Base-by-base conservation (phyloP, 2,888 invertebrate genomes). In the Strigamia transsilvanica region DNA sequence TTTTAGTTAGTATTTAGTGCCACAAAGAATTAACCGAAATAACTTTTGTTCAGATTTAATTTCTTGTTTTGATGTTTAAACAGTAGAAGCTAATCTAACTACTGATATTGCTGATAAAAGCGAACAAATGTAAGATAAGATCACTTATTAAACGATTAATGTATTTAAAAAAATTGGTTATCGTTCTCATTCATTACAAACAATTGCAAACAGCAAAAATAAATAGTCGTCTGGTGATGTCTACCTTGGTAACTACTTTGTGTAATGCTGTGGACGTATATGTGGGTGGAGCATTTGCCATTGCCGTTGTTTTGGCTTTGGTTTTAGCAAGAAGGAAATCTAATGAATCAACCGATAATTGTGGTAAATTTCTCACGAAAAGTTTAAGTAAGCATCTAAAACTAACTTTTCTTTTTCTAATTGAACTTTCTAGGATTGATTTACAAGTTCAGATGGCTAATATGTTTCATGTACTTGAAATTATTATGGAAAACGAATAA, bases 401-500 rank as follows among this genome's bases (percentile, higher is more conserved):
- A 38, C 6, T 38, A 4, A 38, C 12, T 23, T 66, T 66, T 66
- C 10, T 23, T 21, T 10, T 66, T 66, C 2, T 23, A 66, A 21
- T 3, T 78, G 78, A n/a, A n/a, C 10, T 6, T 27, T 32, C 12
- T 41, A 32, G 78, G 78, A 32, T 41, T 41, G 34, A 12, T 10
- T 18, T 41, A 78, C 32, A 78, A 6, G 32, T n/a, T 32, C 12
- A 78, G 34, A 78, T 78, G 78, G 78, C 34, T 78, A 27, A 12
- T 78, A n/a, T 23, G 32, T 78, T 78, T 34, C 38, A 2, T 41
- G 15, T 32, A 78, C 32, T 34, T 78, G 41, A 34, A 41, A 38
- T 41, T 78, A 18, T 13, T 38, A 5, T 66, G 21, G 61, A 66
- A 66, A 51, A 51, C 51, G 6, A 18, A 66, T 5, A 9, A 5